These are phyloP conservation scores for Cataglyphis rosenhaueri DNA, from an alignment of 2,888 invertebrate genomes.

Conservation along the genomic window DNA sequence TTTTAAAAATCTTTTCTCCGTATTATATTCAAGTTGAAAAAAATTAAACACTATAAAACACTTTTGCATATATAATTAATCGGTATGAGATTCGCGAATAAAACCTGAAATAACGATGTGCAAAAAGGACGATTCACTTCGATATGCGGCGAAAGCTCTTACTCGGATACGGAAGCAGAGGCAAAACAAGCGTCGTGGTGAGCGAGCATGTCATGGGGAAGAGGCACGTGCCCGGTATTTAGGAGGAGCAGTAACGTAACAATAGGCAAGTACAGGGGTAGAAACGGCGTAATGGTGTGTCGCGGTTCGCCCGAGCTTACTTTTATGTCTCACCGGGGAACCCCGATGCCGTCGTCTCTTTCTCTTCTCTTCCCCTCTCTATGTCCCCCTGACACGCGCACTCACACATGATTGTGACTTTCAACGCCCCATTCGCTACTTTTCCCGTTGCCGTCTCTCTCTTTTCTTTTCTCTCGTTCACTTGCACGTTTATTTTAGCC, in stretches of 20 bases:
- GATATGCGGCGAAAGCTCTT: conserved; percentile 2
- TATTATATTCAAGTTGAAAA: background rate
- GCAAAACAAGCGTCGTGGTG: conserved; percentile 6
- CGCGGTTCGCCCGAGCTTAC: conserved; percentile 80
- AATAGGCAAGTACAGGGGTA: conserved; percentile 70
- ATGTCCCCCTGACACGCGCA: conserved; percentile 35
- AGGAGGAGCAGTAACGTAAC: conserved; percentile 72
- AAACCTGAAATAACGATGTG: background rate
- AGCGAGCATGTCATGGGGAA: conserved; percentile 38
- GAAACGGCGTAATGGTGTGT: conserved; percentile 80
- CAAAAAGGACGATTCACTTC: conserved; percentile 7
- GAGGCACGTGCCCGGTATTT: conserved; percentile 74
- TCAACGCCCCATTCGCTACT: conserved; percentile 45
- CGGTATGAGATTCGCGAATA: background rate
- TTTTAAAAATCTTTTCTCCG: background rate
- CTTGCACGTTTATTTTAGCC: conserved; percentile 49
- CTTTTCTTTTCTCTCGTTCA: conserved; percentile 18
- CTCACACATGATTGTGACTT: conserved; percentile 49
- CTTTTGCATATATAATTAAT: background rate
- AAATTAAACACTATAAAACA: background rate
- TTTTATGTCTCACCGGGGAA: conserved; percentile 78
- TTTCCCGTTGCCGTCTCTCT: conserved; percentile 29
- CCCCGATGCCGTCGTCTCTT: conserved; percentile 67
- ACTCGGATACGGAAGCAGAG: conserved; percentile 25
- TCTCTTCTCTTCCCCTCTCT: conserved; percentile 47